A percentile compares a stretch with the other conserved stretches of the same genome.
These are phyloP conservation scores for Temnothorax longispinosus DNA, from an alignment of 1,140 invertebrate genomes.

Conservation along the genomic window DNA sequence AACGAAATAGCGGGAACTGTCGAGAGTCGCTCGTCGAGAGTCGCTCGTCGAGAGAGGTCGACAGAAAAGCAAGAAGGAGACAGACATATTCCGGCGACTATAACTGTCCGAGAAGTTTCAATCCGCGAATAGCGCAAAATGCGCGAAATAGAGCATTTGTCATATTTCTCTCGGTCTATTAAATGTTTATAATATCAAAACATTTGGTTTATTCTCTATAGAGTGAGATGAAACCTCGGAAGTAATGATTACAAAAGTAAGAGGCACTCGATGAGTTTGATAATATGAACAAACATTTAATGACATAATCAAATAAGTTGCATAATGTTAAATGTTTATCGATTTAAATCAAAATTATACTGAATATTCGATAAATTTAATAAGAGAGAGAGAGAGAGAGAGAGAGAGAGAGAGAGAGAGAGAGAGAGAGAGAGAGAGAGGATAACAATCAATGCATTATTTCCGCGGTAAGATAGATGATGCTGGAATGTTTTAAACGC, in stretches of 20 bases:
- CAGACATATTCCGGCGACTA: neutral
- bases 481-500: neutral
- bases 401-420: neutral
- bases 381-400: no score
- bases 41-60: constrained; percentile 17
- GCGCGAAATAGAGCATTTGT: constrained; percentile 1
- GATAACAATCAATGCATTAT: neutral
- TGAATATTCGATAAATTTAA: neutral
- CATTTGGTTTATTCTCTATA: neutral
- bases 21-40: constrained; percentile 30
- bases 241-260: neutral
- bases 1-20: constrained; percentile 38
- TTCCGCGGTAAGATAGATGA: neutral
- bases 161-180: neutral
- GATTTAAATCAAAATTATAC: neutral
- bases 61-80: constrained; percentile 20
- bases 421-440: neutral
- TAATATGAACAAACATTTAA: neutral
- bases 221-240: constrained; percentile 3
- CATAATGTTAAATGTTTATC: neutral
- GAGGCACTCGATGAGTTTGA: neutral
- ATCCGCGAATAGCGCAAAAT: constrained; percentile 2
- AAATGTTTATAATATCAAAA: constrained; percentile 33
- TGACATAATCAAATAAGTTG: neutral
- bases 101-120: constrained; percentile 33